Percentiles rank a stretch among this genome's conserved stretches.
Evolutionary conservation across 64 coral and sea anemone species (phyloP).

Genomic region (Pachyseris speciosa): DNA sequence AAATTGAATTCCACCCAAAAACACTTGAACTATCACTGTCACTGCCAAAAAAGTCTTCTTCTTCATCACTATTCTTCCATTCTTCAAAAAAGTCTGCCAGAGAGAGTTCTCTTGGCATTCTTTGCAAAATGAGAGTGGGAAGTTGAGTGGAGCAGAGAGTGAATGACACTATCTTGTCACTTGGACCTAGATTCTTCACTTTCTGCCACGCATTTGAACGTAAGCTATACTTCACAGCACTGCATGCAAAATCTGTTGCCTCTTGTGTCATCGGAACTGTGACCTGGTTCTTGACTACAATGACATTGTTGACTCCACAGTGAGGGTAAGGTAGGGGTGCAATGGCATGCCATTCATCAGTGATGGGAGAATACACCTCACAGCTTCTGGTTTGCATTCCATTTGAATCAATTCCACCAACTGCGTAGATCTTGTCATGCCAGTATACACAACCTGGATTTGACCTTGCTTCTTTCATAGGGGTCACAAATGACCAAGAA

Average conservation of each 20-base stretch:
- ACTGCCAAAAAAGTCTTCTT: not conserved
- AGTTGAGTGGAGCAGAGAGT: conserved; percentile 3
- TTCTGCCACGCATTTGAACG: conserved; percentile 50
- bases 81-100: not conserved
- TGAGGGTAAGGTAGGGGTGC: conserved; percentile 39
- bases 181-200: conserved; percentile 13
- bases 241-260: not conserved
- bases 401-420: conserved; percentile 49
- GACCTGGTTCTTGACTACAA: conserved; percentile 42
- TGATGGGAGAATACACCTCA: conserved; percentile 55
- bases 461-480: conserved; percentile 35
- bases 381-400: conserved; percentile 8
- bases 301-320: conserved; percentile 37
- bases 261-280: not conserved
- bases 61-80: not conserved
- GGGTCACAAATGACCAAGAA: conserved; percentile 63
- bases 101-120: not conserved
- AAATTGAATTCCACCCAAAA: not conserved
- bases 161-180: conserved; percentile 17
- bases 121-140: conserved; percentile 6
- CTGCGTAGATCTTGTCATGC: conserved; percentile 55
- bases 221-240: conserved; percentile 1
- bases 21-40: conserved; percentile 17
- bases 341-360: conserved; percentile 63
- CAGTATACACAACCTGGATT: conserved; percentile 19